Evolutionary conservation across 1,140 invertebrate genomes (phyloP), one percentile per base, ranked within the genome.

Genomic region (Acromyrmex charruanus): DNA sequence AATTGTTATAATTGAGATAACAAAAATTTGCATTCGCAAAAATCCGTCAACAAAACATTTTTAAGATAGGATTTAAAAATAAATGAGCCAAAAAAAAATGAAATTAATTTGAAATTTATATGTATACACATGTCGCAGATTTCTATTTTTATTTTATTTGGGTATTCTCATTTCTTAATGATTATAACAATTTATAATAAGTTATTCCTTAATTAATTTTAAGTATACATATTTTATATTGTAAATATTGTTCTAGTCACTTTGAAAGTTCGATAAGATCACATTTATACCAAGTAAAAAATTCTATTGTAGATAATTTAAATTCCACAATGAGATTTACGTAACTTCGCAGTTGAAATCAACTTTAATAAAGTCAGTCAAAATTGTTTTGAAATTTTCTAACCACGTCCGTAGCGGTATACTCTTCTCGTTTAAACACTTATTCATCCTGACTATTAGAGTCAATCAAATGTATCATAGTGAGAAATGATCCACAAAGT

Each of bases 361-460:
- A 44, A 59, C 3, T 59, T 55, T 12, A 72, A 68, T 18, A 35
- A 53, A 80, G 14, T 9, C n/a, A 51, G 12, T 28, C 16, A 65
- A 61, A n/a, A 25, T 9, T 77, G 16, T 63, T 49, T 65, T 51
- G 12, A 25, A 79, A 66, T 69, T 69, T 80, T 80, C 49, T 31
- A 53, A 25, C 51, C 53, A 25, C 14, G 31, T 58, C 9, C 4
- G 25, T 53, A 12, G 25, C 16, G 1, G 2, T 65, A 3, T n/a
- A 49, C 4, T 68, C 21, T 68, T 35, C n/a, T 55, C 28, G 3
- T 35, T 21, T 35, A 80, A 66, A 66, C 18, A 80, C 14, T 39
- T 16, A n/a, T 31, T 53, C 7, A 51, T 35, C n/a, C 12, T 51
- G 28, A 39, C 7, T 31, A 35, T 51, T 66, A 31, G 6, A 51